Conservation (phyloP, 2,888 invertebrate species). For the Rapana venosa region DNA sequence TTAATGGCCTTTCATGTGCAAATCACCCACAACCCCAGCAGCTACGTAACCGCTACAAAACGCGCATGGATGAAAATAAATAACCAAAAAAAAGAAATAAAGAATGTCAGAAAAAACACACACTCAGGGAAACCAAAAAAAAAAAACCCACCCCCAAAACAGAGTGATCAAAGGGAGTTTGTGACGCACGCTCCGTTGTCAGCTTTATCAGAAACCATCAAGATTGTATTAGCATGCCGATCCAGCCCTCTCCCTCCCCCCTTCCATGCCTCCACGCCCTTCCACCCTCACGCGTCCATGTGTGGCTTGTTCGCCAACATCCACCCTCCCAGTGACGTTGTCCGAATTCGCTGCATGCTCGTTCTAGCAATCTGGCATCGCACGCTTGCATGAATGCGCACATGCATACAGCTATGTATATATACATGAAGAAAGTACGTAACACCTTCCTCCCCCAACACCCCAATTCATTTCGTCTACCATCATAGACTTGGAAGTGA, state of each 20-base stretch:
- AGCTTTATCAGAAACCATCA: not conserved
- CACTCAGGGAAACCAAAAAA: slow-evolving; percentile 11
- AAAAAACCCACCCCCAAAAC: not conserved
- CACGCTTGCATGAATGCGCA: not conserved
- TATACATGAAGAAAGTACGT: too few relatives aligned
- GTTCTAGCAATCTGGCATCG: not conserved
- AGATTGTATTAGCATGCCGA: not conserved
- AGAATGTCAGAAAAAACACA: not conserved
- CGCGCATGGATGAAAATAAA: not conserved
- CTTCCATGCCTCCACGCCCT: too few relatives aligned
- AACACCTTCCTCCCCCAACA: too few relatives aligned
- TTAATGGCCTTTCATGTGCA: slow-evolving; percentile 7
- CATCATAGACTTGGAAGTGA: too few relatives aligned
- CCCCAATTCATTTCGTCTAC: too few relatives aligned
- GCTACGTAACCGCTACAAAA: not conserved
- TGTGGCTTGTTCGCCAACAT: too few relatives aligned
- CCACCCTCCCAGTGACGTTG: too few relatives aligned
- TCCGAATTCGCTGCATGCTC: too few relatives aligned
- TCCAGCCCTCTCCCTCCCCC: too few relatives aligned
- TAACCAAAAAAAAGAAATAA: too few relatives aligned
- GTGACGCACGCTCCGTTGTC: not conserved
- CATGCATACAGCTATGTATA: not conserved
- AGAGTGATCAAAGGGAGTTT: not conserved
- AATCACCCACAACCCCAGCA: not conserved
- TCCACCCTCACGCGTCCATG: too few relatives aligned